Evolutionary conservation across 1,140 invertebrate species (phyloP).

Genomic region (Ceratosolen solmsi): DNA sequence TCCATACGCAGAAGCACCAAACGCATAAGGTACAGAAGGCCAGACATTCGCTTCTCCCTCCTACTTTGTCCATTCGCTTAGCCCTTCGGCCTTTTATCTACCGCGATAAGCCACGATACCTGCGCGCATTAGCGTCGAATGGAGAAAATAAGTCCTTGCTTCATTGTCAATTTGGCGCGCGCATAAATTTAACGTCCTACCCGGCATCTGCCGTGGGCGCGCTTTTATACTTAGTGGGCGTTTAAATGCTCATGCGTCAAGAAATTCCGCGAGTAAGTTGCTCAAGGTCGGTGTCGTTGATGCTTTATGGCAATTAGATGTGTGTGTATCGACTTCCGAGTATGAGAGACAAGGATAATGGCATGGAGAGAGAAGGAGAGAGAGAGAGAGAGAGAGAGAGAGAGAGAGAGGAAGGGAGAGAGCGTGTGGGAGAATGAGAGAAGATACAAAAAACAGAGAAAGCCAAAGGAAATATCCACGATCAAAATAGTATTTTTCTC

Average conservation of each 20-base stretch:
- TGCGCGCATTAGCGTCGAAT: not conserved
- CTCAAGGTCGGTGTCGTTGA: slow-evolving; percentile 32
- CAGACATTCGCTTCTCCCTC: not conserved
- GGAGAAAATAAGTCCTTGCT: not conserved
- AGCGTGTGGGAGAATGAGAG: not conserved
- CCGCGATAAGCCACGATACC: not conserved
- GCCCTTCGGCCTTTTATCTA: not conserved
- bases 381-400: not conserved
- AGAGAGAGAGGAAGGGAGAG: not conserved
- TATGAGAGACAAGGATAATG: not conserved
- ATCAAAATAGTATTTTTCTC: no score
- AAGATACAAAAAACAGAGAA: not conserved
- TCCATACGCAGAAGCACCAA: not conserved
- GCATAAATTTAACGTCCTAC: slow-evolving; percentile 16
- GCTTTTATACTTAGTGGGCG: slow-evolving; percentile 18
- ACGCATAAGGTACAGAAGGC: not conserved
- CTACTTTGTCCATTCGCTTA: not conserved
- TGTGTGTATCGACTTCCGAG: slow-evolving; percentile 21
- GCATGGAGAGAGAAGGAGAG: not conserved
- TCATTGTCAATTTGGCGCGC: slow-evolving; percentile 29
- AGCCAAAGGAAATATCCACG: not conserved
- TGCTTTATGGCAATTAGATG: not conserved
- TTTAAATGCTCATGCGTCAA: not conserved
- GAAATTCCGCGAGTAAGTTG: slow-evolving; percentile 9
- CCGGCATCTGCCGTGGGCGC: not conserved